Evolutionary conservation across 1,140 invertebrate genomes (phyloP), one percentile per base, ranked within the genome.

Genomic region (Potamilus streckersoni): DNA sequence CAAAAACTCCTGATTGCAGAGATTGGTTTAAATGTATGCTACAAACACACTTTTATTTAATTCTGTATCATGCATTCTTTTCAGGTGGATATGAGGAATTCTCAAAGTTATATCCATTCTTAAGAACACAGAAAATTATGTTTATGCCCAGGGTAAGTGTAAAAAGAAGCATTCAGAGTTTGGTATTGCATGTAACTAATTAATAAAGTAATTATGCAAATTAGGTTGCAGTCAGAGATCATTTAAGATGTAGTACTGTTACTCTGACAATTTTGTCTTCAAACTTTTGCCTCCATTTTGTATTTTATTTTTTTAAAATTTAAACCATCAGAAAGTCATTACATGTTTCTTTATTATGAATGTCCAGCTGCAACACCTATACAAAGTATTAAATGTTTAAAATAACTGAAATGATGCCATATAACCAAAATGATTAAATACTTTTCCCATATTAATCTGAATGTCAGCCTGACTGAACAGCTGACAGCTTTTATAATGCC

Each of bases 71-170:
- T 38, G 38, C 38, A 49, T 49, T 49, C n/a, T 38, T 83, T 83
- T 58, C 73, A 89, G 88, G 88, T 67, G 89, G 89, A 19, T 90
- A 89, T 84, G 88, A 90, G 77, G 80, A 83, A 72, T 90, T 90
- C 78, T 90, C 89, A 60, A 86, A 86, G 27, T 80, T 89, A 12
- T 90, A 90, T 82, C 89, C 89, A 73, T 90, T 90, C 78, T 80
- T 90, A n/a, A 79, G 89, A 74, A 89, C 89, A 56, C 88, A 90
- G 75, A 89, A 90, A 79, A 86, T 89, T 55, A 82, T 90, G 20
- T 90, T 83, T 74, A 89, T 89, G 84, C 89, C 88, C 63, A 83
- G 83, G 82, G 87, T 89, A 81, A 80, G 81, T 49, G 38, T 49
- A 4, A 11, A 49, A 49, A 49, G 38, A 49, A 49, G 38, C 38